Percentiles rank a stretch among this genome's conserved stretches.
phyloP scores from a whole-genome alignment of 37 sponge, comb jelly and placozoan genomes.

The Hormiphora californensis region DNA sequence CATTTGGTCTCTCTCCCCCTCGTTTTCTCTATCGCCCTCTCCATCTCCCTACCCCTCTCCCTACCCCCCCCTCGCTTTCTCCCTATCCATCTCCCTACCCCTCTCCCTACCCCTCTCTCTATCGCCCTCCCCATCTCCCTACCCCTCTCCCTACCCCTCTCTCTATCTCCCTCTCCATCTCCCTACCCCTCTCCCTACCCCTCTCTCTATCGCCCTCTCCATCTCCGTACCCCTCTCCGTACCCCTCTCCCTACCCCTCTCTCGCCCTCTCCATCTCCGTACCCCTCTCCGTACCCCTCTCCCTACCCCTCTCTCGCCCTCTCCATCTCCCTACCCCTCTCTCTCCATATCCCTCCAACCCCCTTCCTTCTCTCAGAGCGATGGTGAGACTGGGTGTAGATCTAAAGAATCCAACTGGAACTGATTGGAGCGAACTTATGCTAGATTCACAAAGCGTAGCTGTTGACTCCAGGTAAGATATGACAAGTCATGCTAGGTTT shows the following conservation, averaged over 20 bases:
- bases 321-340: neutral
- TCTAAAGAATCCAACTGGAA: neutral
- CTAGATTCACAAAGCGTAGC: neutral
- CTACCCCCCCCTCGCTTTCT: no score
- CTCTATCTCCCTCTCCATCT: neutral
- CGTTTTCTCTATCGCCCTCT: no score
- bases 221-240: no score
- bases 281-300: neutral
- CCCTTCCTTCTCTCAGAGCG: no score
- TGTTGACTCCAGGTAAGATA: neutral
- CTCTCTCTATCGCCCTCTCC: no score
- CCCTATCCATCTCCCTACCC: no score
- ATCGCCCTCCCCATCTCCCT: neutral
- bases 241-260: no score
- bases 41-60: no score
- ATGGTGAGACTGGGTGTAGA: neutral
- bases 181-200: no score
- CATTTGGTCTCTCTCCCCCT: no score
- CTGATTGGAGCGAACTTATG: constrained; percentile 49
- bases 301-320: neutral
- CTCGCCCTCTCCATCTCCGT: no score
- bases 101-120: neutral
- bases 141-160: neutral
- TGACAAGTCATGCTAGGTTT: no score
- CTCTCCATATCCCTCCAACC: neutral